Conservation (phyloP, 2,888 invertebrate species). For the Microchrysa polita region DNA sequence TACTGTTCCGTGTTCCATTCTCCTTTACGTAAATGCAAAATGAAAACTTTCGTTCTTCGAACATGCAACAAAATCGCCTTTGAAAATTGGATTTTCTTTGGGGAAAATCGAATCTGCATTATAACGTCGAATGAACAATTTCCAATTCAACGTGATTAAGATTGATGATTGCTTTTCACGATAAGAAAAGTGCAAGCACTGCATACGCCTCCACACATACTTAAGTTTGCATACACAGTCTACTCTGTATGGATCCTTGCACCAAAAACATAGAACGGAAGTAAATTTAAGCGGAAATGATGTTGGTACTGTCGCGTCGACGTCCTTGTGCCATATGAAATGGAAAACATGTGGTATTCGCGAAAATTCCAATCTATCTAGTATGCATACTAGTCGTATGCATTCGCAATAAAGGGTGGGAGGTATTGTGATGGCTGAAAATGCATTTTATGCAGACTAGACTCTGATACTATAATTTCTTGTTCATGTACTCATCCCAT, state of each 20-base stretch:
- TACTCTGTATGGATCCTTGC: no score
- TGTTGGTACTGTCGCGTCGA: background rate
- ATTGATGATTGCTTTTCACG: background rate
- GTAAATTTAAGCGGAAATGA: background rate
- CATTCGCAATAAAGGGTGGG: no score
- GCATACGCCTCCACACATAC: background rate
- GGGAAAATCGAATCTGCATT: slow-evolving; percentile 13
- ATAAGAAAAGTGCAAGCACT: no score
- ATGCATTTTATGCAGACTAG: background rate
- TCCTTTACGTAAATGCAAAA: no score
- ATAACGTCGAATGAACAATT: no score
- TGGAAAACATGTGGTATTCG: background rate
- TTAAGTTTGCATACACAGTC: no score
- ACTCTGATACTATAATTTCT: background rate
- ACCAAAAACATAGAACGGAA: background rate
- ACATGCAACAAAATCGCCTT: slow-evolving; percentile 1
- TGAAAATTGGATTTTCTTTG: background rate
- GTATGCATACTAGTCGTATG: no score
- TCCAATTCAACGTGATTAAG: slow-evolving; percentile 12
- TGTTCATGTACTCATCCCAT: background rate
- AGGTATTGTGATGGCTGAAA: background rate
- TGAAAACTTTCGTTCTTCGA: no score
- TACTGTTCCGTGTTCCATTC: no score
- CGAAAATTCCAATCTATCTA: background rate
- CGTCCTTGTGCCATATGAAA: no score